Evolutionary conservation across 2,797 vertebrate genomes (phyloP), one percentile per base, ranked within the genome.

Genomic region (Syngnathus acus): DNA sequence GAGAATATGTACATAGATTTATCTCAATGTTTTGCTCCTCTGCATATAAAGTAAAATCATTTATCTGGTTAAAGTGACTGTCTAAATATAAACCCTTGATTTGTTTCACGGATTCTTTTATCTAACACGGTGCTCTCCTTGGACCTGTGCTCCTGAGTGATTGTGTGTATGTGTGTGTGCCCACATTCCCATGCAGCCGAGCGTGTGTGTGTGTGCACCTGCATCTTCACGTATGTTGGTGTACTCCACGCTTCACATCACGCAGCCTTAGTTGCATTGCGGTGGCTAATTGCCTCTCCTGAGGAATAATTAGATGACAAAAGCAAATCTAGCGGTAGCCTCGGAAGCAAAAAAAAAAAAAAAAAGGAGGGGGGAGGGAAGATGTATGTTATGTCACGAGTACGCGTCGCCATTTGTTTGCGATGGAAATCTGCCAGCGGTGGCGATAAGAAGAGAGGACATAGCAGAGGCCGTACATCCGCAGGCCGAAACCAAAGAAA

Each of bases 281-380:
- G 85, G 84, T 88, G 82, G 72, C 70, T 92, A 92, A 90, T 92
- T 91, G 84, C 70, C 65, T 91, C 84, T 88, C 82, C 88, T 75
- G 82, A 91, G 82, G 65, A 91, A 87, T 84, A 87, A 86, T 91
- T 90, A 88, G 62, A 72, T 89, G 83, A 88, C 79, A 88, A 90
- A 89, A 87, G 87, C 38, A 87, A 88, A 87, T 19, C 73, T 87
- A 89, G 84, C 80, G 72, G 76, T 78, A 32, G 78, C 50, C 76
- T 78, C 42, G 0, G 39, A 60, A 73, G 61, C 79, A 60, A 58
- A 65, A 42, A 45, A 57, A 65, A 42, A 11, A 17, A 26, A 23
- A 3, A 19, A n/a, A 9, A 1, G 4, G 23, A 5, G 23, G 16
- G 21, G 11, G 19, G 8, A 26, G 26, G 23, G 6, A 69, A 89